Evolutionary conservation across 2,113 vertebrate genomes (phyloP).

Genomic region (Corythaixoides concolor): DNA sequence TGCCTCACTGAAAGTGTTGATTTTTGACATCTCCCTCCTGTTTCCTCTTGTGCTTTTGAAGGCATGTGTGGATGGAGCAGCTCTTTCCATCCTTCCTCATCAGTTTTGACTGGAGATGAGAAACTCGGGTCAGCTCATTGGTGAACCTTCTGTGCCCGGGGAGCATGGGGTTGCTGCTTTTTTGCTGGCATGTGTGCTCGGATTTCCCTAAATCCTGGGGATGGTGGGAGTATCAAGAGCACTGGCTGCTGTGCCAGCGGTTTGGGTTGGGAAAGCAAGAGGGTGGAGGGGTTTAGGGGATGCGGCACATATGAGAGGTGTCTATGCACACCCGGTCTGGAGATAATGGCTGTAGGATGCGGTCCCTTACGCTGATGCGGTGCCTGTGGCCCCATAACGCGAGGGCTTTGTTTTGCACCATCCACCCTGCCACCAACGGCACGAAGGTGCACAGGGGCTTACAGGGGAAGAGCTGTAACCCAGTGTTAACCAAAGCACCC

Average conservation of each 20-base stretch:
- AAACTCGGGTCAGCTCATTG: accelerated
- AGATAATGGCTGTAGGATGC: background rate
- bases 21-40: background rate
- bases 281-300: background rate
- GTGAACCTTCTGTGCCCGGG: accelerated
- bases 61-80: accelerated
- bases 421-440: accelerated
- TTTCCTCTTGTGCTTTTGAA: background rate
- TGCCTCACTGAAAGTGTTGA: background rate
- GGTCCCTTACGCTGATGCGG: accelerated
- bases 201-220: background rate
- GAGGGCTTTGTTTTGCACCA: background rate
- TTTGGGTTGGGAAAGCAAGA: background rate
- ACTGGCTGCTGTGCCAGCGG: accelerated
- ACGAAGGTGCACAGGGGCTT: accelerated
- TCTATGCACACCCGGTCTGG: accelerated
- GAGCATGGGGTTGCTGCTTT: background rate
- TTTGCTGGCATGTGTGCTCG: background rate
- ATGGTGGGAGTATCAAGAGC: background rate
- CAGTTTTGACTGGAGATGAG: background rate
- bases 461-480: background rate
- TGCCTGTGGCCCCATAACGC: accelerated
- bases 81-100: background rate
- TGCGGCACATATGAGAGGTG: background rate
- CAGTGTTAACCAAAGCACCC: background rate